Evolutionary conservation across 2,113 vertebrate genomes (phyloP).

Genomic region (Cynopterus brachyotis): DNA sequence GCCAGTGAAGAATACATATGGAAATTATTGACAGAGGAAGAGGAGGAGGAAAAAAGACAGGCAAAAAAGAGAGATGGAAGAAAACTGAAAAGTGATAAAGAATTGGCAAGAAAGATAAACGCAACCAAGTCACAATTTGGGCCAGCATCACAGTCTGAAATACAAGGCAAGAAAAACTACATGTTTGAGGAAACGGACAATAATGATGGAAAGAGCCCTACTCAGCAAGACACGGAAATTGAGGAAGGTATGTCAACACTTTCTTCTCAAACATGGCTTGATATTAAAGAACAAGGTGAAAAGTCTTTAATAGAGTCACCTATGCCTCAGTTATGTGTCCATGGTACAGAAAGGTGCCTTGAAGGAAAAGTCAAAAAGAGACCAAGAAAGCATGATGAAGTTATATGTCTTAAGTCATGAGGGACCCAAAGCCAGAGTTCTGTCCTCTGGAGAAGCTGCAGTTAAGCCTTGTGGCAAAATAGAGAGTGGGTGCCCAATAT

Average conservation of each 20-base stretch:
- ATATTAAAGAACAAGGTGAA: slow-evolving; percentile 41
- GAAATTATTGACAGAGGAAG: slow-evolving; percentile 89
- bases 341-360: neutral
- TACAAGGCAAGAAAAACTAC: neutral
- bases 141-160: neutral
- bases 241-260: slow-evolving; percentile 79
- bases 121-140: slow-evolving; percentile 20
- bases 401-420: neutral
- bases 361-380: slow-evolving; percentile 42
- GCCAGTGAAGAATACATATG: slow-evolving; percentile 93
- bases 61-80: slow-evolving; percentile 83
- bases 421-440: neutral
- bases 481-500: neutral
- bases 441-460: neutral
- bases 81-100: slow-evolving; percentile 89
- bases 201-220: slow-evolving; percentile 41
- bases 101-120: slow-evolving; percentile 88
- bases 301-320: slow-evolving; percentile 59
- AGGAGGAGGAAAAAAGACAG: slow-evolving; percentile 81
- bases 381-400: neutral
- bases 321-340: slow-evolving; percentile 73
- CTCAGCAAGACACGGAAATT: slow-evolving; percentile 37
- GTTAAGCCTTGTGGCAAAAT: neutral
- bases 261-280: slow-evolving; percentile 72
- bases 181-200: slow-evolving; percentile 59